A percentile compares a stretch with the other conserved stretches of the same genome.
phyloP scores from a whole-genome alignment of 2,113 vertebrate species.

The Varanus salvator region DNA sequence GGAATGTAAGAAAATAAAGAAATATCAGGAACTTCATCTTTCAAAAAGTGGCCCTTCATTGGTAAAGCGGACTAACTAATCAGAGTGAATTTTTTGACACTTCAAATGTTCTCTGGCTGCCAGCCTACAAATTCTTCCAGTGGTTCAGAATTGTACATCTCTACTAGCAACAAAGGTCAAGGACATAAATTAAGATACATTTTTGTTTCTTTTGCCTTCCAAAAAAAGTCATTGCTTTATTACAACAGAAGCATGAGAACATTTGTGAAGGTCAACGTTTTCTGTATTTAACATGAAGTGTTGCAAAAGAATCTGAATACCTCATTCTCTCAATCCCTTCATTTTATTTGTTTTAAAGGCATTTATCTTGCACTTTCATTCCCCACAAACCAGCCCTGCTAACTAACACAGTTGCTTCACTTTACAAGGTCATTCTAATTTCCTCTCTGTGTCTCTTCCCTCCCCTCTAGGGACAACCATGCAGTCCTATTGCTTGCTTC shows the following conservation, averaged over 20 bases:
- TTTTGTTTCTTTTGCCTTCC: conserved; percentile 58
- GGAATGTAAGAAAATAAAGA: conserved; percentile 64
- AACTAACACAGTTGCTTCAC: conserved; percentile 12
- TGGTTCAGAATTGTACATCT: conserved; percentile 70
- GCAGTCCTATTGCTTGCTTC: conserved; percentile 57
- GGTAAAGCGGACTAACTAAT: conserved; percentile 72
- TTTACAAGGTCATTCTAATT: conserved; percentile 68
- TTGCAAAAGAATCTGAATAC: conserved; percentile 28
- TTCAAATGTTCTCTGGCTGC: conserved; percentile 73
- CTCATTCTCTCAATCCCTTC: conserved; percentile 7
- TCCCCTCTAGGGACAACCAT: conserved; percentile 62
- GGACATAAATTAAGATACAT: conserved; percentile 75
- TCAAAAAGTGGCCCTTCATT: conserved; percentile 60
- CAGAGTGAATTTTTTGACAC: conserved; percentile 71
- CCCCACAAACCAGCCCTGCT: conserved; percentile 41
- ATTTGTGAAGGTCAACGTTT: conserved; percentile 64
- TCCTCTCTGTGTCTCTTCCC: conserved; percentile 54
- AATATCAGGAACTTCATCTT: conserved; percentile 48
- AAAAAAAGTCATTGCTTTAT: conserved; percentile 54
- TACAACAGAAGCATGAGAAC: conserved; percentile 55
- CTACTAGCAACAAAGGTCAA: conserved; percentile 78
- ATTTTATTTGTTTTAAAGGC: conserved; percentile 37
- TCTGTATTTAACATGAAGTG: conserved; percentile 36
- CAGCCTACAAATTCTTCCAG: conserved; percentile 69
- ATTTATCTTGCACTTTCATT: conserved; percentile 27